phyloP scores from a whole-genome alignment of 2,888 invertebrate genomes.

The Microctonus aethiopoides region DNA sequence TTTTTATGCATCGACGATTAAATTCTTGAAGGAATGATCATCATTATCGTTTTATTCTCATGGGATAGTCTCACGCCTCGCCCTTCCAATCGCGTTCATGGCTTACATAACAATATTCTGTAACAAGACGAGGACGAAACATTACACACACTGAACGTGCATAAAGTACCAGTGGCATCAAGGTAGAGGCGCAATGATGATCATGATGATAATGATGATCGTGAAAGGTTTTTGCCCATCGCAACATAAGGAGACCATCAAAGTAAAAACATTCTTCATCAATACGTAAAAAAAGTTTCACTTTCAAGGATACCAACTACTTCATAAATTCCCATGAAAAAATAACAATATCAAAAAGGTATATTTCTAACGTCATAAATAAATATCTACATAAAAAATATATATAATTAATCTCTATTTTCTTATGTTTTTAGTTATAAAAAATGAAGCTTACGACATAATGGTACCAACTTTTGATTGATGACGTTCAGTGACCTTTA shows the following conservation, averaged over 20 bases:
- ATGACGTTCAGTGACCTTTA: constrained; percentile 58
- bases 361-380: neutral
- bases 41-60: constrained; percentile 33
- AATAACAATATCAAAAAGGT: neutral
- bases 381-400: neutral
- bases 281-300: neutral
- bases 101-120: constrained; percentile 43
- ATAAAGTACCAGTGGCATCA: neutral
- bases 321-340: neutral
- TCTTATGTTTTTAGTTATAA: neutral
- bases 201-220: constrained; percentile 45
- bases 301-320: neutral
- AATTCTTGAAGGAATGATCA: neutral
- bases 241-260: neutral
- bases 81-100: constrained; percentile 45
- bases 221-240: constrained; percentile 55
- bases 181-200: neutral
- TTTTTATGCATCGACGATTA: neutral
- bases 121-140: constrained; percentile 21
- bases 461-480: constrained; percentile 41
- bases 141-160: neutral
- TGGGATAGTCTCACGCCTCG: constrained; percentile 61
- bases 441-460: constrained; percentile 10
- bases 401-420: neutral
- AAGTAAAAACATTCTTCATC: constrained; percentile 1